Base-by-base conservation (phyloP, 2,113 vertebrate genomes). In the Hippocampus abdominalis region DNA sequence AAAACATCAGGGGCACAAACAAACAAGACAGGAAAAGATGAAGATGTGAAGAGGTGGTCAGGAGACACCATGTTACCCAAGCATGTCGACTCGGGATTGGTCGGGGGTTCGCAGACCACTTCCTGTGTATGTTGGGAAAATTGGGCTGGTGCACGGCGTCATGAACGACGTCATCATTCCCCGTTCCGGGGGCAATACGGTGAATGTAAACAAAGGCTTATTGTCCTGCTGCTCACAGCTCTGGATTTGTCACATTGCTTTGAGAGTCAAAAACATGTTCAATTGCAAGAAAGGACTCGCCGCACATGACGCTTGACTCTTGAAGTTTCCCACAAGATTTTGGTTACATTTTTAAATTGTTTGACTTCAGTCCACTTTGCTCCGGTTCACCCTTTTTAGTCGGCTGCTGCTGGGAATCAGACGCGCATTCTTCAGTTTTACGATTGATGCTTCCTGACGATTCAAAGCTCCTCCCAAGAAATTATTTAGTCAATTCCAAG, bases 1-100 rank as follows among this genome's bases (percentile, higher is more conserved):
- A 89, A 91, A 91, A 90, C 90, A 91, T 90, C 80, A 86, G 86
- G 84, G 87, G 90, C 89, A 91, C 86, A 91, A 91, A 91, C 89
- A 90, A 91, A 90, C 81, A 90, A 89, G 82, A 68, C 66, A 62
- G 78, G 76, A 83, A 70, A 48, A 82, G 78, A 86, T 68, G 76
- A 74, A 84, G 73, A 84, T 46, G 44, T 65, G 46, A 73, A 83
- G 74, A 84, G 74, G 81, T 82, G 82, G 86, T 83, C 80, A 84
- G 83, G 80, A 84, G 84, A 89, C 80, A 72, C 78, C 79, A 79
- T 40, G 73, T 74, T 83, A 85, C 74, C 72, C 81, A 79, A 84
- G 74, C 79, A 77, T 87, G 74, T 83, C 73, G 87, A 80, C 79
- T 70, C 79, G 79, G 79, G 79, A 86, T 82, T 78, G 81, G 78